Percentiles rank a stretch among this genome's conserved stretches.
Conservation (phyloP, 2,797 vertebrate genomes). For the Pseudochaenichthys georgianus region DNA sequence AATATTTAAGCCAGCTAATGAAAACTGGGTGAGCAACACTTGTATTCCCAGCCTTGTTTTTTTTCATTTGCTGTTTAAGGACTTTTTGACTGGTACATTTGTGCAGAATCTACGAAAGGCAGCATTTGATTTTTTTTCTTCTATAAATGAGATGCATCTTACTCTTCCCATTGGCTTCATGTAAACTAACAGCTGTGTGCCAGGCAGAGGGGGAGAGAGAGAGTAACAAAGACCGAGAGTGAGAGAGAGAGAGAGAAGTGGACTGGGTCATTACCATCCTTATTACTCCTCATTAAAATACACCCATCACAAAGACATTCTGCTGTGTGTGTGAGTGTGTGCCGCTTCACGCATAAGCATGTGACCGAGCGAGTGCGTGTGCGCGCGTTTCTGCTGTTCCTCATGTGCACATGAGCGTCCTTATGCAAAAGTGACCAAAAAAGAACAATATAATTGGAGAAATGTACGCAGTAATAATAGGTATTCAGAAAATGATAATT, state of each 20-base stretch:
- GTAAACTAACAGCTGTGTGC: conserved; percentile 63
- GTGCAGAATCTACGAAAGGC: conserved; percentile 64
- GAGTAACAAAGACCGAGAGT: conserved; percentile 41
- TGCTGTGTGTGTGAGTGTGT: conserved; percentile 24
- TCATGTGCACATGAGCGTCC: conserved; percentile 70
- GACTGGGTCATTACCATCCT: conserved; percentile 85
- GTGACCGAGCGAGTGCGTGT: conserved; percentile 51
- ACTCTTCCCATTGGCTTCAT: conserved; percentile 53
- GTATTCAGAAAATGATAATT: conserved; percentile 98
- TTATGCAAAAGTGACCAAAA: conserved; percentile 88
- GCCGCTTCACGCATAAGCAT: conserved; percentile 27
- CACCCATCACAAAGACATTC: conserved; percentile 80
- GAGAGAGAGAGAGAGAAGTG: conserved; percentile 67
- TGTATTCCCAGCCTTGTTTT: conserved; percentile 69
- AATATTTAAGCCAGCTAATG: conserved; percentile 81
- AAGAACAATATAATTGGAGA: conserved; percentile 98
- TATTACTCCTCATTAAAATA: conserved; percentile 89
- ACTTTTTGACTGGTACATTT: conserved; percentile 64
- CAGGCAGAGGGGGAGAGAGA: conserved; percentile 44
- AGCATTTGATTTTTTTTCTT: conserved; percentile 29
- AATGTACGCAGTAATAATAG: conserved; percentile 98
- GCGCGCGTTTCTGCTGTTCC: conserved; percentile 59
- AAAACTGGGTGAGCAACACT: conserved; percentile 81
- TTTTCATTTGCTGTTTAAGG: conserved; percentile 73
- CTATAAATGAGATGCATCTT: conserved; percentile 60